Conservation (phyloP, 1,140 invertebrate genomes). For the Hirudo medicinalis region DNA sequence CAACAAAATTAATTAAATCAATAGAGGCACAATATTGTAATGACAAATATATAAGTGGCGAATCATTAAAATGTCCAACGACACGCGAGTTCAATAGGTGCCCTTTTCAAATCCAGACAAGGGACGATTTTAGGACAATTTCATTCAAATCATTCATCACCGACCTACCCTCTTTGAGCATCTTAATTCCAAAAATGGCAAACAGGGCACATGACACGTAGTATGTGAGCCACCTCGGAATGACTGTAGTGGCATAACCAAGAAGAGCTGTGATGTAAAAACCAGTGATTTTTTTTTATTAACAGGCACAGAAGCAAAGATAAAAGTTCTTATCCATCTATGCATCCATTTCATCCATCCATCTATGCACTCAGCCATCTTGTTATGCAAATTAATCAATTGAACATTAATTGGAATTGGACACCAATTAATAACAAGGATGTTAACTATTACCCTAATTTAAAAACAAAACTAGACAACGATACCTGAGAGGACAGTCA, state of each 20-base stretch:
- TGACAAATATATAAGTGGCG: not conserved
- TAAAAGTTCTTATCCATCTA: conserved; percentile 6
- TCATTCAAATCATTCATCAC: not conserved
- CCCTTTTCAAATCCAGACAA: too few species aligned
- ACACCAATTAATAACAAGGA: too few species aligned
- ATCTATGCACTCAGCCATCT: too few species aligned
- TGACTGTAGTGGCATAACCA: conserved; percentile 80
- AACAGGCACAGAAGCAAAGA: not conserved
- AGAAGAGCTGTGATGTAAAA: conserved; percentile 46
- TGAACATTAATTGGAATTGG: too few species aligned
- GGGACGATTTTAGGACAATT: too few species aligned
- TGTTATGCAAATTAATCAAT: too few species aligned
- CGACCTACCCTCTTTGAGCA: conserved; percentile 69
- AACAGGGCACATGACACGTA: conserved; percentile 89
- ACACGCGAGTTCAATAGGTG: not conserved
- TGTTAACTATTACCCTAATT: too few species aligned
- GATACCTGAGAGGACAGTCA: conserved; percentile 83
- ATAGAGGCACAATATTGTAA: not conserved
- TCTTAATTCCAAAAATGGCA: conserved; percentile 91
- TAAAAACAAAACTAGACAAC: conserved; percentile 19
- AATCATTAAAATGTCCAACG: not conserved
- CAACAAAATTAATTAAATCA: not conserved
- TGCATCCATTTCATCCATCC: too few species aligned
- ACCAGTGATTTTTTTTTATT: conserved; percentile 8
- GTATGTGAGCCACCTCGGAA: conserved; percentile 80